These are phyloP conservation scores for Athene noctua DNA, from an alignment of 2,113 vertebrate species.

Conservation along the genomic window DNA sequence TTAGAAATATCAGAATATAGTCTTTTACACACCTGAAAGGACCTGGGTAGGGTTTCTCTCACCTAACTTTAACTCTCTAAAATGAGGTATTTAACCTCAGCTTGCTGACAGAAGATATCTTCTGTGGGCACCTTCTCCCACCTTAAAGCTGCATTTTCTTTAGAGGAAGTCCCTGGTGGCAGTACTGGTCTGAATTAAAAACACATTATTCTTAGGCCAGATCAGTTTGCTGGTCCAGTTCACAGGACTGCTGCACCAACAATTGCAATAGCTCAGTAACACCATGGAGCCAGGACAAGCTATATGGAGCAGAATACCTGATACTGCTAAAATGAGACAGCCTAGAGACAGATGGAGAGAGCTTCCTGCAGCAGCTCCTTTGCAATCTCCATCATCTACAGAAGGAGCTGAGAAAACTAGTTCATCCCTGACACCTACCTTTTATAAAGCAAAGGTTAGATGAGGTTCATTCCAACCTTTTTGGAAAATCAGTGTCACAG, in stretches of 20 bases:
- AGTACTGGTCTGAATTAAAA: neutral
- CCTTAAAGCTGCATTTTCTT: neutral
- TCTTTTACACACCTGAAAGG: neutral
- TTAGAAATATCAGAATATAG: neutral
- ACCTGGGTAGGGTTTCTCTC: neutral
- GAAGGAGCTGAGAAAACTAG: neutral
- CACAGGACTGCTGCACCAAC: neutral
- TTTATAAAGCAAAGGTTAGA: neutral
- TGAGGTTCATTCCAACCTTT: neutral
- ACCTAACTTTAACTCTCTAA: neutral
- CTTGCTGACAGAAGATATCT: neutral
- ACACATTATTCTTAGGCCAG: neutral
- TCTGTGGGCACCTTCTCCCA: neutral
- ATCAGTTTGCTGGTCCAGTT: neutral
- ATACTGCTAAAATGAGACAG: neutral
- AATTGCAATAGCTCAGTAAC: neutral
- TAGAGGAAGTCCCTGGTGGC: neutral
- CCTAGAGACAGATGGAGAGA: neutral
- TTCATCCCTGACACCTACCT: neutral
- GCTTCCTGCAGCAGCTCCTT: neutral
- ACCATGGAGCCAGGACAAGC: neutral
- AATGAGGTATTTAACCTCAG: neutral
- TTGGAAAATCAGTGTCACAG: neutral
- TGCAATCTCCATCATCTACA: neutral
- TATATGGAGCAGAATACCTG: neutral